Percentiles rank a stretch among this genome's conserved stretches.
Evolutionary conservation across 2,113 vertebrate genomes (phyloP).

Genomic region (Prochilodus magdalenae): DNA sequence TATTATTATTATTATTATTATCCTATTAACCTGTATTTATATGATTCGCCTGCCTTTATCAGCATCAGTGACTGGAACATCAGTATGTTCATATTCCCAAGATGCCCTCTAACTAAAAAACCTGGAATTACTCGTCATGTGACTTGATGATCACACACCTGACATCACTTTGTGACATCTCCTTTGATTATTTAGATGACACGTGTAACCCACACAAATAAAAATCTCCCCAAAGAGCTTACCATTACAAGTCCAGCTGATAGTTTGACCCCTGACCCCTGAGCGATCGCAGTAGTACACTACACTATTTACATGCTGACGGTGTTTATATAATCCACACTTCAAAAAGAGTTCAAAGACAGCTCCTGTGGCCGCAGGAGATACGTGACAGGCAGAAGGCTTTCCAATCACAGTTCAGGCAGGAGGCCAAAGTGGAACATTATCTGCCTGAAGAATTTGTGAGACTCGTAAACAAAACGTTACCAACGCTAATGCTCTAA

Average conservation of each 20-base stretch:
- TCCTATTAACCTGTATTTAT: not conserved
- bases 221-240: not conserved
- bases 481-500: constrained; percentile 59
- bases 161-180: not conserved
- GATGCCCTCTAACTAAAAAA: not conserved
- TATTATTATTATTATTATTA: too few relatives aligned
- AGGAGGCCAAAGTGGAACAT: constrained; percentile 47
- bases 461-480: constrained; percentile 45
- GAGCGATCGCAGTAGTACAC: not conserved
- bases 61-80: not conserved
- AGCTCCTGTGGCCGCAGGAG: constrained; percentile 46
- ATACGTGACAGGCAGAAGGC: constrained; percentile 61
- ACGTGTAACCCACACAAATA: not conserved
- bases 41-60: not conserved
- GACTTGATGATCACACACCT: not conserved
- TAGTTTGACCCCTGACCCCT: constrained; percentile 21
- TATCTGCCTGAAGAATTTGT: constrained; percentile 32
- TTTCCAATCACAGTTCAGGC: constrained; percentile 66
- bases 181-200: not conserved
- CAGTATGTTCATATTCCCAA: not conserved
- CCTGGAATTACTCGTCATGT: constrained; percentile 7
- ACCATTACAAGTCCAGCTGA: too few relatives aligned
- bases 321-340: constrained; percentile 61
- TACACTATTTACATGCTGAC: constrained; percentile 57
- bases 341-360: constrained; percentile 55